Base-by-base conservation (phyloP, 2,113 vertebrate species). In the Microcebus jonahi region DNA sequence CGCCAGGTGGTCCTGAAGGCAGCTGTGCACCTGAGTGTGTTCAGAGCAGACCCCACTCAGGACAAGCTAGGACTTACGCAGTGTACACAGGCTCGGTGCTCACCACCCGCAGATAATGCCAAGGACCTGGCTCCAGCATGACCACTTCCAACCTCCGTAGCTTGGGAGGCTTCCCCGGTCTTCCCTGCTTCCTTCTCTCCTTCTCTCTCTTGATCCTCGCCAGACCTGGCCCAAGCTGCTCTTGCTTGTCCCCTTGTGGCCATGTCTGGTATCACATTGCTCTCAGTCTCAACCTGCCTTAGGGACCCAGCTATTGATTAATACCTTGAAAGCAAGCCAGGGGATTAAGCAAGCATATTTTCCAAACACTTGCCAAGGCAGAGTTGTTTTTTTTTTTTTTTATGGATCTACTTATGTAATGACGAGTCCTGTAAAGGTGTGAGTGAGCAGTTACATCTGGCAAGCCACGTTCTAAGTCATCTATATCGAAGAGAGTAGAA, bases 211-310 rank as follows among this genome's bases (percentile, higher is more conserved):
- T 79, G 12, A 5, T 93, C 18, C 39, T 82, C 8, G 25, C 48
- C 61, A 90, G 68, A 53, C 17, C 59, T 8, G 6, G 11, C 45
- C 10, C 31, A 29, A 18, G 50, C 21, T 82, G 75, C n/a, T 91
- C 89, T 90, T 83, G 67, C 48, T 86, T 95, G 73, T 79, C 10
- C 50, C n/a, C 89, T 94, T n/a, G 77, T 91, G 95, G 91, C 83
- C 71, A 23, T 14, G 2, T 1, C 50, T 84, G n/a, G 31, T 65
- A 88, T n/a, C 50, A 91, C 73, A 48, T 11, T 6, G 8, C 31
- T 82, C 25, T 8, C 21, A 1, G 0, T n/a, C 36, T 76, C 57
- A 12, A 21, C 12, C 59, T 53, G 23, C 53, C 34, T 27, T 14
- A 73, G 25, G 3, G 29, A 75, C 8, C 23, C n/a, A 87, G 25